Conservation (phyloP, 2,113 vertebrate genomes). For the Lonchura striata region DNA sequence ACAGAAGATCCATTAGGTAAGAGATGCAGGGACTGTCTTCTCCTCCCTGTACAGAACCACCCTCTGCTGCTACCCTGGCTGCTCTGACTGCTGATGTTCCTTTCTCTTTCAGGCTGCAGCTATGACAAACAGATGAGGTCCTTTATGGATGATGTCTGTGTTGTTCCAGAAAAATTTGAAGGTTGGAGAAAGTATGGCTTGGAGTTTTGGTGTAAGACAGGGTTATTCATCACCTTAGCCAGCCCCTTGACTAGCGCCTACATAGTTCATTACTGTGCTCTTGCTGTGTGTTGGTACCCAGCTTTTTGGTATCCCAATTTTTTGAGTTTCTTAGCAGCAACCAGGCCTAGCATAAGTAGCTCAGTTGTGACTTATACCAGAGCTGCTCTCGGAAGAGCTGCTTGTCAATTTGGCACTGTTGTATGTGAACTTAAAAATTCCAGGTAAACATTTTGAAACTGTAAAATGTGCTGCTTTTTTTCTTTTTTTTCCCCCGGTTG, state of each 20-base stretch:
- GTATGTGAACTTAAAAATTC: neutral
- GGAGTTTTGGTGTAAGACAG: neutral
- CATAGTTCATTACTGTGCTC: fast-evolving
- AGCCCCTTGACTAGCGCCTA: neutral
- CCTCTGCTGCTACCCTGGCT: fast-evolving
- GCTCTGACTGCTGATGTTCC: neutral
- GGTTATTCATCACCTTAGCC: neutral
- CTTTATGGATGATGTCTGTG: slow-evolving; percentile 85
- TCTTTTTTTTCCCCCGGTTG: neutral
- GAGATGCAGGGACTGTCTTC: neutral
- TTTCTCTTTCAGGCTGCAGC: slow-evolving; percentile 80
- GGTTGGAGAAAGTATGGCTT: slow-evolving; percentile 71
- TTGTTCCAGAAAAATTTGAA: slow-evolving; percentile 96
- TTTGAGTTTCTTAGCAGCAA: neutral
- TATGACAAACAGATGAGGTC: slow-evolving; percentile 81
- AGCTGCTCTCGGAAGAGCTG: neutral
- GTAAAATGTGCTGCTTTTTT: neutral
- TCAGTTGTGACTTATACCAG: neutral
- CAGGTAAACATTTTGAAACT: neutral
- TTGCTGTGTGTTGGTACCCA: neutral
- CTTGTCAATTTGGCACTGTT: neutral
- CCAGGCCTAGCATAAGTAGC: neutral
- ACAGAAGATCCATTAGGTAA: slow-evolving; percentile 77
- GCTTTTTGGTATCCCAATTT: neutral
- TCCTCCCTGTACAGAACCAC: neutral